Base-by-base conservation (phyloP, 2,888 invertebrate species). In the Agrotis ipsilon region DNA sequence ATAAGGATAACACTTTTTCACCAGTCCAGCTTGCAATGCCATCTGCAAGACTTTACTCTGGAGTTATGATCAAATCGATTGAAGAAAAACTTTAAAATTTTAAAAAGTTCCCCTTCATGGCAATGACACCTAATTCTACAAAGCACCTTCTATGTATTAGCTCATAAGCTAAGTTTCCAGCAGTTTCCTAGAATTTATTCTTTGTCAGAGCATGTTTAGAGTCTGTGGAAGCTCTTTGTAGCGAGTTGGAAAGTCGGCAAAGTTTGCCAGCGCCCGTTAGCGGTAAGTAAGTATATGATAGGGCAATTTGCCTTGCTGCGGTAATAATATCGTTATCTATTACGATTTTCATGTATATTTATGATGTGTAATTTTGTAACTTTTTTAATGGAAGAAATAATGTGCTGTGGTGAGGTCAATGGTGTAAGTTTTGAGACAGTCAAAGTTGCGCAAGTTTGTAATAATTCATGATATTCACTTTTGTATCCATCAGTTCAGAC, bases 161-260 rank as follows among this genome's bases (percentile, higher is more conserved):
- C 52, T 71, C 68, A 65, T 78, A 75, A 72, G 57, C 54, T 73
- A 75, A 84, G 70, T 78, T 77, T 69, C 48, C 52, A 68, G 75
- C 70, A 78, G 70, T 74, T 75, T 70, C 66, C 58, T 63, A 60
- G 55, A 75, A 63, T 80, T 71, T 78, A 81, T 83, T 72, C 74
- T 77, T 80, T 78, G 79, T 76, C 65, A 70, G 74, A 79, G 78
- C 74, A 75, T 80, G 79, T 81, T 81, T 79, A 78, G 82, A 60
- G 63, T 59, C 68, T 64, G 78, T 82, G 78, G 79, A 72, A 83
- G 81, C 84, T 84, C 84, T 83, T 83, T 86, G 85, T 85, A 85
- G 75, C 75, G 87, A 88, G 86, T 90, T 87, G 81, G 71, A 81
- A 81, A 83, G 85, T 86, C 77, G 77, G 81, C 64, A 75, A 89